Evolutionary conservation across 2,888 invertebrate genomes (phyloP).

Genomic region (Drosophila putrida): DNA sequence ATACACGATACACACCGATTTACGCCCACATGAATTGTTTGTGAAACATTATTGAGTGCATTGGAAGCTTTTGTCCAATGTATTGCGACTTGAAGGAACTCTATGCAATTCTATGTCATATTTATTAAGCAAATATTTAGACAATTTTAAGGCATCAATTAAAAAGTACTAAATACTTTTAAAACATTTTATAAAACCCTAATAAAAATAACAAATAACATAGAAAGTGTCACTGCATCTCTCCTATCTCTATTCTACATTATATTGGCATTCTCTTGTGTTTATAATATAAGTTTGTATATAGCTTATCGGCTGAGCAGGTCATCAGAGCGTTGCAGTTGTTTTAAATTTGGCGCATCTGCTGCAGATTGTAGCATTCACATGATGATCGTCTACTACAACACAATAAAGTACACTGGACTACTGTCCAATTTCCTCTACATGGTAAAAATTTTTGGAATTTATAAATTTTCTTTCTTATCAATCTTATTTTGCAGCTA

Average conservation of each 20-base stretch:
- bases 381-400: conserved; percentile 76
- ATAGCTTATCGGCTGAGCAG: conserved; percentile 54
- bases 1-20: conserved; percentile 48
- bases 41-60: conserved; percentile 54
- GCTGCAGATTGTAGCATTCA: conserved; percentile 42
- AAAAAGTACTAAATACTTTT: conserved; percentile 57
- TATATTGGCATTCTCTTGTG: neutral
- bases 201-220: conserved; percentile 45
- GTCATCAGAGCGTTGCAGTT: conserved; percentile 25
- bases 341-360: conserved; percentile 57
- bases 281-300: neutral
- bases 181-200: conserved; percentile 54
- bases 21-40: conserved; percentile 75
- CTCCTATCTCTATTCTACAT: conserved; percentile 10
- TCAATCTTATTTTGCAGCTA: conserved; percentile 49
- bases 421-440: conserved; percentile 76
- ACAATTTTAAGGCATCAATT: conserved; percentile 54
- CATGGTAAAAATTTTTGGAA: conserved; percentile 64
- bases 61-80: conserved; percentile 41
- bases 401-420: conserved; percentile 75
- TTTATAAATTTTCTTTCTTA: neutral
- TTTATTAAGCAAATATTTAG: conserved; percentile 68
- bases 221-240: conserved; percentile 4
- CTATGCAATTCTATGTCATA: conserved; percentile 72
- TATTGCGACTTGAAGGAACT: conserved; percentile 63